phyloP scores from a whole-genome alignment of 2,888 invertebrate genomes.

The Endomychus coccineus region DNA sequence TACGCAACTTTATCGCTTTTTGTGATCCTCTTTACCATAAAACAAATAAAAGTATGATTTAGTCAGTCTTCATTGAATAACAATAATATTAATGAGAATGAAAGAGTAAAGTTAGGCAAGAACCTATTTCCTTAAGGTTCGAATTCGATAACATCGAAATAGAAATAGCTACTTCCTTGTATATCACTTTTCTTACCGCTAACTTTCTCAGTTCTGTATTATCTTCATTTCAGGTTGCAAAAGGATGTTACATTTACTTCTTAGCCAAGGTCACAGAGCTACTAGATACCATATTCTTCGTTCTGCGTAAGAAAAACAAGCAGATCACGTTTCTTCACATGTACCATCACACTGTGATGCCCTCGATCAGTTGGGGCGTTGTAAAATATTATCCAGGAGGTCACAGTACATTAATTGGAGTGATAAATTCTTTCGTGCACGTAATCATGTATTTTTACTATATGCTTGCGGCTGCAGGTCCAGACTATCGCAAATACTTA shows the following conservation, averaged over 20 bases:
- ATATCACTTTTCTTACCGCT: too few species aligned
- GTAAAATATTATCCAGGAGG: slow-evolving; percentile 74
- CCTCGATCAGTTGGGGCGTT: slow-evolving; percentile 87
- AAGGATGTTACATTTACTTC: slow-evolving; percentile 78
- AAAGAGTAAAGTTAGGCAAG: too few species aligned
- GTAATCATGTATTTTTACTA: slow-evolving; percentile 80
- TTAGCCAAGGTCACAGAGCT: slow-evolving; percentile 85
- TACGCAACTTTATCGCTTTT: too few species aligned
- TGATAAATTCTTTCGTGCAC: slow-evolving; percentile 70
- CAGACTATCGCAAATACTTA: slow-evolving; percentile 63
- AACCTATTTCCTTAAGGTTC: too few species aligned
- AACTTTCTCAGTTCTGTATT: neutral
- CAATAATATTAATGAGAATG: too few species aligned
- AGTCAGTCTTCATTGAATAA: too few species aligned
- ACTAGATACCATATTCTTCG: slow-evolving; percentile 88
- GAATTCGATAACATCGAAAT: too few species aligned
- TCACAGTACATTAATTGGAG: slow-evolving; percentile 61
- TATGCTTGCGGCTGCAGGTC: slow-evolving; percentile 67
- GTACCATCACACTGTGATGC: slow-evolving; percentile 94
- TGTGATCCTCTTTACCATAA: too few species aligned
- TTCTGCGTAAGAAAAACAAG: slow-evolving; percentile 80
- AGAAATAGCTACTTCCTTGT: too few species aligned
- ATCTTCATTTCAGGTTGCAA: slow-evolving; percentile 48
- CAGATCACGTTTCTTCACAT: slow-evolving; percentile 88
- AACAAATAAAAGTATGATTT: too few species aligned